Evolutionary conservation across 1,140 invertebrate genomes (phyloP).

Genomic region (Pemphigus obesinymphae): DNA sequence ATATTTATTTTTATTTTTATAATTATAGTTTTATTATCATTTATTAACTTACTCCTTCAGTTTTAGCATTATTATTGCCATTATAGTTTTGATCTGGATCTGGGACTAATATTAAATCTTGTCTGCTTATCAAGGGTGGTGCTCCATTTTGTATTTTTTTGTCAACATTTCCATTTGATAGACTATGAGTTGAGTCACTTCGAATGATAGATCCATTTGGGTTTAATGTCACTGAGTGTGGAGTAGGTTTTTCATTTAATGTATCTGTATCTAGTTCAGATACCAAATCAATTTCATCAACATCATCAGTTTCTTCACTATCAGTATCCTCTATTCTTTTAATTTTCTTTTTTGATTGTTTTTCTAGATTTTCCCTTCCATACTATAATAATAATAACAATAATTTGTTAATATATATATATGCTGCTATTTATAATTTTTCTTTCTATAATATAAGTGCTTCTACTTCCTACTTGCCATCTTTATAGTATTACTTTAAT

Average conservation of each 20-base stretch:
- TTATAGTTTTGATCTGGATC: constrained; percentile 55
- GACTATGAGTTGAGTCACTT: background rate
- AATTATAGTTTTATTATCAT: too few species aligned
- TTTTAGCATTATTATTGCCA: constrained; percentile 48
- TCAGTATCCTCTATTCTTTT: constrained; percentile 46
- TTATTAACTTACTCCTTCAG: constrained; percentile 39
- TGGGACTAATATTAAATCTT: constrained; percentile 60
- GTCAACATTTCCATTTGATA: constrained; percentile 10
- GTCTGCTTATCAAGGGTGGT: constrained; percentile 56
- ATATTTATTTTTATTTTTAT: too few species aligned
- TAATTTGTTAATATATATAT: background rate
- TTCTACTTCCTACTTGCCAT: too few species aligned
- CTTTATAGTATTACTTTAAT: too few species aligned
- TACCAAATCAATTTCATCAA: constrained; percentile 48
- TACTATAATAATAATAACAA: constrained; percentile 58
- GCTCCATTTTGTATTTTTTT: constrained; percentile 32
- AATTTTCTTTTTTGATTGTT: constrained; percentile 50
- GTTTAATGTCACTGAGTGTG: background rate
- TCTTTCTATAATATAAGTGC: too few species aligned
- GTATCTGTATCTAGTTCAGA: constrained; percentile 43
- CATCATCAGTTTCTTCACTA: constrained; percentile 55
- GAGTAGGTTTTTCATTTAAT: background rate
- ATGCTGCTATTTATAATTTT: too few species aligned
- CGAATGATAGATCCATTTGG: background rate
- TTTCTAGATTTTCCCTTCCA: constrained; percentile 73